Evolutionary conservation across 2,888 invertebrate genomes (phyloP).

Genomic region (Zygothrica quintamaculata): DNA sequence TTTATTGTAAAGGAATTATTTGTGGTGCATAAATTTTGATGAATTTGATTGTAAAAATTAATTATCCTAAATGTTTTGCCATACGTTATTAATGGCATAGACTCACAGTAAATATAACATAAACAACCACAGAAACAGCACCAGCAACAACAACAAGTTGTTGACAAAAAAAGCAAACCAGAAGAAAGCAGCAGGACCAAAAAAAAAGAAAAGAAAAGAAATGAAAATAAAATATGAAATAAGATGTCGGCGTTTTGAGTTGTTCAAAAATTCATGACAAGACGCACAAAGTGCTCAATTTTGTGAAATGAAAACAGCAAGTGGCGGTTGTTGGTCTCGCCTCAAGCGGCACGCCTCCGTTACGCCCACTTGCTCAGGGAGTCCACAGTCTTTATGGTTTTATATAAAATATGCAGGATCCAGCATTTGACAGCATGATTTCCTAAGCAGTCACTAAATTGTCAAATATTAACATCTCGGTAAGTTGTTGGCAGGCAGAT

Average conservation of each 20-base stretch:
- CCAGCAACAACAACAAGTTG: slow-evolving; percentile 37
- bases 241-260: slow-evolving; percentile 64
- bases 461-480: slow-evolving; percentile 57
- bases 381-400: slow-evolving; percentile 40
- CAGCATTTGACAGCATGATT: slow-evolving; percentile 59
- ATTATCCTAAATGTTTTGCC: slow-evolving; percentile 63
- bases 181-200: slow-evolving; percentile 5
- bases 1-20: too few relatives aligned
- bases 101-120: slow-evolving; percentile 29
- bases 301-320: slow-evolving; percentile 73
- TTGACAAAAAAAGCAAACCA: slow-evolving; percentile 29
- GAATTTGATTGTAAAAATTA: slow-evolving; percentile 54
- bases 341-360: neutral
- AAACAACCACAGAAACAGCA: too few relatives aligned
- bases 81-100: slow-evolving; percentile 51
- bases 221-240: slow-evolving; percentile 34
- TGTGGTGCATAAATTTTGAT: neutral
- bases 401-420: slow-evolving; percentile 65
- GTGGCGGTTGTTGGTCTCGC: slow-evolving; percentile 48
- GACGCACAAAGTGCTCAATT: slow-evolving; percentile 75
- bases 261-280: slow-evolving; percentile 76
- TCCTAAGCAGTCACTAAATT: slow-evolving; percentile 65
- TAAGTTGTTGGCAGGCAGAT: slow-evolving; percentile 13
- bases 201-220: slow-evolving; percentile 3
- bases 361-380: neutral